Base-by-base conservation (phyloP, 2,797 vertebrate species). In the Dipus sagitta region DNA sequence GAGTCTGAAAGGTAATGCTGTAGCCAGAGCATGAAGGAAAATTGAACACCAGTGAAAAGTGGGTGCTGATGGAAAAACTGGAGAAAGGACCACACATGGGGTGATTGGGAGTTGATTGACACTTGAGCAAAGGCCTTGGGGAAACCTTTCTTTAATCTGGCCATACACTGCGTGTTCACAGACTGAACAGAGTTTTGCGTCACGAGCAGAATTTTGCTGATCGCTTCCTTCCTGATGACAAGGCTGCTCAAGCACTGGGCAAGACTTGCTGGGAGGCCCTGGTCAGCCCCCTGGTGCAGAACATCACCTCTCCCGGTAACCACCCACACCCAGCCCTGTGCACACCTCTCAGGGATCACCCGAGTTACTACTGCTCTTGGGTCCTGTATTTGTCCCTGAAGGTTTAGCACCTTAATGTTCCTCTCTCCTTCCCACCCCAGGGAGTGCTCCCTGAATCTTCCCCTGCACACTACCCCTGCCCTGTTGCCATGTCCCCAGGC, bases 141-240 rank as follows among this genome's bases (percentile, higher is more conserved):
- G 47, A 70, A 42, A 38, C 67, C 34, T 72, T 52, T 30, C 67
- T 94, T 92, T 42, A 70, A 62, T 18, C 64, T 68, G 52, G 79
- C 71, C 58, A 17, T 30, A 6, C 6, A 20, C 34, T 38, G 0
- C 93, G 86, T 91, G 7, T 96, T 88, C 91, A 82, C 95, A 99
- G 99, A 96, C 96, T 99, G 97, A 99, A 99, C 98, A 98, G 97
- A 14, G 99, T 98, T 34, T 98, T 99, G 91, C 98, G 97, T 96
- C 99, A 99, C 0, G 99, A 99, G 96, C 99, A 99, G 98, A 98
- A 97, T 98, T 99, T 99, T n/a, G 99, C 99, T 0, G 98, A 99
- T 34, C 98, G 98, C 54, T 99, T 99, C 97, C 98, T 99, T 47
- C 99, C 99, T 0, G 99, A 99, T 0, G 98, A 98, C 0, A 99